A percentile compares a stretch with the other conserved stretches of the same genome.
Evolutionary conservation across 2,113 vertebrate genomes (phyloP).

Genomic region (Anhinga anhinga): DNA sequence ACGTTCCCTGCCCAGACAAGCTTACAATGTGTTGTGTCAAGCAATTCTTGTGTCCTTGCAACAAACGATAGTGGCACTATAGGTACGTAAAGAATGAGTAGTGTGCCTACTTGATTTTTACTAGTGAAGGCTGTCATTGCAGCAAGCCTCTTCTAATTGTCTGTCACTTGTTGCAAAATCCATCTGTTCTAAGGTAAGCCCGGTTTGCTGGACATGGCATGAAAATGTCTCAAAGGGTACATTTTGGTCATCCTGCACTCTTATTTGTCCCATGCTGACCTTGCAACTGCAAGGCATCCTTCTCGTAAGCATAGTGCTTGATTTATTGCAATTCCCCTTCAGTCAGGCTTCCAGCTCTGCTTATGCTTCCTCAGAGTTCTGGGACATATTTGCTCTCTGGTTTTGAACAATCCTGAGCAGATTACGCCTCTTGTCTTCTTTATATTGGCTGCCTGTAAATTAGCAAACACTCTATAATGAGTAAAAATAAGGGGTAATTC

Average conservation of each 20-base stretch:
- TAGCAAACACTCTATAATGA: neutral
- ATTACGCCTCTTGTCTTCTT: neutral
- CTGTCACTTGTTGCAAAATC: neutral
- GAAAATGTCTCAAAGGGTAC: neutral
- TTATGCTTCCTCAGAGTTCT: neutral
- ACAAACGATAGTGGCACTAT: accelerated
- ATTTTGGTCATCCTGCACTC: neutral
- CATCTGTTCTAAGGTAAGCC: neutral
- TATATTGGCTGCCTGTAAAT: neutral
- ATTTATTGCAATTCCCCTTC: neutral
- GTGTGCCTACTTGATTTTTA: neutral
- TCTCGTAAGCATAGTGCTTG: neutral
- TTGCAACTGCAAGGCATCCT: neutral
- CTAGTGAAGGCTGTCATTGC: neutral
- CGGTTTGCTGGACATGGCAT: neutral
- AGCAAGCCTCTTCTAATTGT: neutral
- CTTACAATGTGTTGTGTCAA: neutral
- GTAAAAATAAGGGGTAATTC: neutral
- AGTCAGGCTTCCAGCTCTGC: neutral
- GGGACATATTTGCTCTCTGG: neutral
- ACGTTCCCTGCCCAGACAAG: neutral
- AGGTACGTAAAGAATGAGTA: neutral
- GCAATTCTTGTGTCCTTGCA: too few species aligned
- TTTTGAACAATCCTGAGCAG: neutral
- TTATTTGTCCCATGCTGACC: neutral